Base-by-base conservation (phyloP, 2,797 vertebrate genomes). In the Notamacropus eugenii region DNA sequence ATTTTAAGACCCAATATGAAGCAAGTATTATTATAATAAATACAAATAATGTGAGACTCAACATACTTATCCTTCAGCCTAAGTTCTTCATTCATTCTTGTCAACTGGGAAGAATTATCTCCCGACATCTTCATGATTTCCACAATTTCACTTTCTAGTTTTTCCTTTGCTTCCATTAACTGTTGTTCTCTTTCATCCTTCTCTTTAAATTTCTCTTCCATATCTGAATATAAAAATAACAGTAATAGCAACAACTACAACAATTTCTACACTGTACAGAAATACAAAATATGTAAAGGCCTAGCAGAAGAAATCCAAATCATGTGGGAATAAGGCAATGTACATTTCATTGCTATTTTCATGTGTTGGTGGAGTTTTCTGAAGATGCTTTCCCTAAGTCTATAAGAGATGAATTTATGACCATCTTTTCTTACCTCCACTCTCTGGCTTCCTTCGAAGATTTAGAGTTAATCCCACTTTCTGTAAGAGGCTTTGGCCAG, bases 61-160 rank as follows among this genome's bases (percentile, higher is more conserved):
- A 54, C 92, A 6, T 98, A 99, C 99, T 99, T 99, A 98, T 99
- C 99, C 98, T 99, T 99, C 94, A 99, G 98, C 16, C 98, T 99
- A 62, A 99, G 98, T 90, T 99, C 99, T 55, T 99, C 99, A 0
- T 99, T 99, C 99, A 99, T 99, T 98, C 99, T 99, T 0, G 98
- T 99, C 87, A 99, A 98, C 98, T 99, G 99, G 95, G 98, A 98
- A 96, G 99, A 99, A 98, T 98, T 99, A 97, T 99, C 99, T 93
- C 99, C 99, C 2, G 99, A 99, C 9, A 99, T 99, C 97, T 99
- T 99, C 98, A 99, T 99, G 98, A 99, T 99, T 94, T 99, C 99
- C 29, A 99, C 99, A 95, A 99, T 99, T 95, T 99, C 99, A 2
- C 99, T 99, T 98, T 99, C 99, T 93, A 99, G 98, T 96, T 99